phyloP scores from a whole-genome alignment of 2,888 invertebrate genomes.

The Melanotus villosus region DNA sequence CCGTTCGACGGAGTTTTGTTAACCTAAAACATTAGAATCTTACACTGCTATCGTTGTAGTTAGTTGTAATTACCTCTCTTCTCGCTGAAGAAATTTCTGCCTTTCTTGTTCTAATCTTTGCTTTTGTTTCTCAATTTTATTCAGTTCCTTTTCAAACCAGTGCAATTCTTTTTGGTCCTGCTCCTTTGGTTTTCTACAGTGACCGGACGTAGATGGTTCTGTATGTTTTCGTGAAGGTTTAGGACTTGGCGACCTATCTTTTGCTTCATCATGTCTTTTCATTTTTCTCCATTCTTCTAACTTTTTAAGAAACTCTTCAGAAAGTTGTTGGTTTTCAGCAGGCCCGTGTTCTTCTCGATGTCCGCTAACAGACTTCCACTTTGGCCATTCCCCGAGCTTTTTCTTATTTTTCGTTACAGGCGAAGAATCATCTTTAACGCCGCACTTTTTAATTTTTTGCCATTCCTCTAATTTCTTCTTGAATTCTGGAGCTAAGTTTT shows the following conservation, averaged over 20 bases:
- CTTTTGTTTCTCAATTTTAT: slow-evolving; percentile 75
- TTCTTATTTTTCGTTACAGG: slow-evolving; percentile 58
- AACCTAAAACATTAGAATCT: slow-evolving; percentile 63
- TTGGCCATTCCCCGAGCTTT: slow-evolving; percentile 74
- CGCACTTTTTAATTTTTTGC: slow-evolving; percentile 79
- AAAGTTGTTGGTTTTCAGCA: slow-evolving; percentile 78
- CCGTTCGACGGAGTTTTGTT: slow-evolving; percentile 73
- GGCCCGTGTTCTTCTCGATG: slow-evolving; percentile 60
- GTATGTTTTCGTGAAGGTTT: slow-evolving; percentile 62
- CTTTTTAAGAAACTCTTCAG: slow-evolving; percentile 87
- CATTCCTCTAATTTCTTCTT: slow-evolving; percentile 89
- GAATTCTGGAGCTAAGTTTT: slow-evolving; percentile 84
- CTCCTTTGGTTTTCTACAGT: slow-evolving; percentile 63
- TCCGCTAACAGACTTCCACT: slow-evolving; percentile 71
- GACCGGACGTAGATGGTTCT: slow-evolving; percentile 50
- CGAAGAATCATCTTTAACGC: slow-evolving; percentile 52
- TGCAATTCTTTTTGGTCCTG: slow-evolving; percentile 71
- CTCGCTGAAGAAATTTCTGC: slow-evolving; percentile 76
- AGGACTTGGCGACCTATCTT: slow-evolving; percentile 64
- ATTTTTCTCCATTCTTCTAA: slow-evolving; percentile 90
- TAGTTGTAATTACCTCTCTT: slow-evolving; percentile 69
- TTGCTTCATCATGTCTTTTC: slow-evolving; percentile 66
- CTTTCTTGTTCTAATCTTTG: slow-evolving; percentile 74
- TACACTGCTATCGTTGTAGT: not conserved
- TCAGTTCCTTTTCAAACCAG: slow-evolving; percentile 74